These are phyloP conservation scores for Pristionchus maxplancki DNA, from an alignment of 2,888 invertebrate species.

Conservation along the genomic window DNA sequence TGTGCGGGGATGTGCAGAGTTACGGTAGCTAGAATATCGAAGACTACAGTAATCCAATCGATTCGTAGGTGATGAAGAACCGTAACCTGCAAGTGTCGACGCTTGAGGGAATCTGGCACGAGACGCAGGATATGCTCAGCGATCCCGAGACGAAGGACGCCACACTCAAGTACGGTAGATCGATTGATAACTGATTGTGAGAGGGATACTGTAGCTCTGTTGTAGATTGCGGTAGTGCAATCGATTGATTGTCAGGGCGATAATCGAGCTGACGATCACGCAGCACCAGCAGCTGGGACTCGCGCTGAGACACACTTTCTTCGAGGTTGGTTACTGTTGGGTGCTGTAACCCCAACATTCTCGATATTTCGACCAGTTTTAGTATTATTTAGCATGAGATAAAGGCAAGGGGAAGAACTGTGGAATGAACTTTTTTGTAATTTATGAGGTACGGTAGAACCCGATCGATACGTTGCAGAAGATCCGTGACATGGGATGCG, in stretches of 20 bases:
- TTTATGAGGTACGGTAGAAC: too few relatives aligned
- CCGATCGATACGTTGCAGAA: constrained; percentile 50
- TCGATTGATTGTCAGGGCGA: constrained; percentile 26
- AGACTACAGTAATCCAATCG: not conserved
- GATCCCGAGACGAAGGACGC: constrained; percentile 52
- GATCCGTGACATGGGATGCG: constrained; percentile 59
- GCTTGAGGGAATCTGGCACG: constrained; percentile 65
- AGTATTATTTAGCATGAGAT: too few relatives aligned
- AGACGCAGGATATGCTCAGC: constrained; percentile 60
- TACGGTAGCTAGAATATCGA: not conserved
- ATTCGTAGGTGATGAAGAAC: constrained; percentile 55
- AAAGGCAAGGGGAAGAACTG: too few relatives aligned
- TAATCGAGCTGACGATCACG: constrained; percentile 61
- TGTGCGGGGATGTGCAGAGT: not conserved
- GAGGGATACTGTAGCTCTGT: not conserved
- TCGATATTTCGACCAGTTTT: too few relatives aligned
- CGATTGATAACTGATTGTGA: not conserved
- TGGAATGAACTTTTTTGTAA: too few relatives aligned
- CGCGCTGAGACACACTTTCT: constrained; percentile 64
- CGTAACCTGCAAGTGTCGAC: constrained; percentile 65
- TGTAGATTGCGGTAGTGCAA: not conserved
- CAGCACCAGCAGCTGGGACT: constrained; percentile 65
- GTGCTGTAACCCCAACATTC: not conserved
- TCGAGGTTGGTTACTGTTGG: constrained; percentile 56
- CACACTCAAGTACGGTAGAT: constrained; percentile 54